A percentile compares a stretch with the other conserved stretches of the same genome.
phyloP scores from a whole-genome alignment of 2,797 vertebrate genomes.

The Brotula barbata region DNA sequence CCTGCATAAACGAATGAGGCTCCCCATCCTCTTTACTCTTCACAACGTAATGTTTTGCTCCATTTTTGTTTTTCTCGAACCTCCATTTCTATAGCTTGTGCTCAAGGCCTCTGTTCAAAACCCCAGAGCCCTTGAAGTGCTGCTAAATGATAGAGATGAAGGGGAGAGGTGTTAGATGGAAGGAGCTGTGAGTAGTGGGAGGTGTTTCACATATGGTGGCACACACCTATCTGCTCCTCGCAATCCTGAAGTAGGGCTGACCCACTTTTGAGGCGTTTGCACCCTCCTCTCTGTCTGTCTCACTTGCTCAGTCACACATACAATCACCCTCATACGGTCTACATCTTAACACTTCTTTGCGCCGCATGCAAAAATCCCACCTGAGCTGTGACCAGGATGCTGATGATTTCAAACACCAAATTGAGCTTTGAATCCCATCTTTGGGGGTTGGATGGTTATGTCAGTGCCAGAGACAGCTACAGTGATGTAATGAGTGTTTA shows the following conservation, averaged over 20 bases:
- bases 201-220: slow-evolving; percentile 49
- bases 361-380: slow-evolving; percentile 33
- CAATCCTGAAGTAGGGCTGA: slow-evolving; percentile 58
- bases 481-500: slow-evolving; percentile 15
- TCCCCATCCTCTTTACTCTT: neutral
- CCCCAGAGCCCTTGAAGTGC: slow-evolving; percentile 68
- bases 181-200: slow-evolving; percentile 30
- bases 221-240: slow-evolving; percentile 58
- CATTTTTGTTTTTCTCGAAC: too few species aligned
- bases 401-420: slow-evolving; percentile 39
- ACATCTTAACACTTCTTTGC: slow-evolving; percentile 50
- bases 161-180: slow-evolving; percentile 46
- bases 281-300: too few species aligned
- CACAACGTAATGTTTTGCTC: neutral
- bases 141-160: slow-evolving; percentile 53
- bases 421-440: slow-evolving; percentile 43
- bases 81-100: slow-evolving; percentile 6
- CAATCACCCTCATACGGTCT: slow-evolving; percentile 3
- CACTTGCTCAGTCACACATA: neutral
- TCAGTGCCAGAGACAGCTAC: slow-evolving; percentile 2
- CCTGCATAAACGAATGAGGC: neutral
- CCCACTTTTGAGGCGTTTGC: slow-evolving; percentile 57
- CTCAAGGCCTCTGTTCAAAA: slow-evolving; percentile 50
- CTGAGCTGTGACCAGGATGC: slow-evolving; percentile 12
- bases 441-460: slow-evolving; percentile 23